A percentile compares a stretch with the other conserved stretches of the same genome.
Evolutionary conservation across 2,888 invertebrate species (phyloP).

Genomic region (Oegoconia quadripuncta): DNA sequence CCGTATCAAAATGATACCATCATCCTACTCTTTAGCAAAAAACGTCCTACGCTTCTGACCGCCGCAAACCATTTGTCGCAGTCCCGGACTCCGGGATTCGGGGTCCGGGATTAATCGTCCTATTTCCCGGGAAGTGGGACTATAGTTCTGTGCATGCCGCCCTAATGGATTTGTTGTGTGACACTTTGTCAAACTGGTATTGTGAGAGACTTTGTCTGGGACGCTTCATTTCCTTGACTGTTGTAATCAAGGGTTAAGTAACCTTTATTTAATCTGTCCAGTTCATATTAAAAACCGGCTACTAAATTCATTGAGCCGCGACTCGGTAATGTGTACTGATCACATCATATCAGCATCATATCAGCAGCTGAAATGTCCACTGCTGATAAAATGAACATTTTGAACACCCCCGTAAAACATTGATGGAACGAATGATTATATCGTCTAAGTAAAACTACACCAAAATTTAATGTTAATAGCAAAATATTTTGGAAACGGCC

Average conservation of each 20-base stretch:
- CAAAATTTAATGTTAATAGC: too few species aligned
- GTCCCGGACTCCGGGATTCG: conserved; percentile 9
- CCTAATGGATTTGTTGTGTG: conserved; percentile 17
- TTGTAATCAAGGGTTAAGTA: not conserved
- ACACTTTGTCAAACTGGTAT: conserved; percentile 13
- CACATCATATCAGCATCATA: too few species aligned
- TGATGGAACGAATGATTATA: too few species aligned
- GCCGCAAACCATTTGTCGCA: conserved; percentile 18
- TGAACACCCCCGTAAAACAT: too few species aligned
- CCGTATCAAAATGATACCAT: conserved; percentile 14
- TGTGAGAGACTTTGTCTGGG: conserved; percentile 1
- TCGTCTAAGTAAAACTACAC: too few species aligned
- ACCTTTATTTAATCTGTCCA: not conserved
- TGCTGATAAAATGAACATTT: too few species aligned
- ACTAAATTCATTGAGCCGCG: too few species aligned
- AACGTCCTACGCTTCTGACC: conserved; percentile 7
- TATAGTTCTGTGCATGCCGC: conserved; percentile 10
- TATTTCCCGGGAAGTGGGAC: conserved; percentile 17
- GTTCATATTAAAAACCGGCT: too few species aligned
- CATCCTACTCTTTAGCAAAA: conserved; percentile 13
- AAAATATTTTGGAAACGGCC: too few species aligned
- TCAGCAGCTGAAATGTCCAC: too few species aligned
- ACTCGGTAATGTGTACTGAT: too few species aligned
- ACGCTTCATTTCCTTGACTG: conserved; percentile 3
- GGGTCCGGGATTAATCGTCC: conserved; percentile 19